These are phyloP conservation scores for Drosophila conformis DNA, from an alignment of 2,888 invertebrate genomes.

Conservation along the genomic window DNA sequence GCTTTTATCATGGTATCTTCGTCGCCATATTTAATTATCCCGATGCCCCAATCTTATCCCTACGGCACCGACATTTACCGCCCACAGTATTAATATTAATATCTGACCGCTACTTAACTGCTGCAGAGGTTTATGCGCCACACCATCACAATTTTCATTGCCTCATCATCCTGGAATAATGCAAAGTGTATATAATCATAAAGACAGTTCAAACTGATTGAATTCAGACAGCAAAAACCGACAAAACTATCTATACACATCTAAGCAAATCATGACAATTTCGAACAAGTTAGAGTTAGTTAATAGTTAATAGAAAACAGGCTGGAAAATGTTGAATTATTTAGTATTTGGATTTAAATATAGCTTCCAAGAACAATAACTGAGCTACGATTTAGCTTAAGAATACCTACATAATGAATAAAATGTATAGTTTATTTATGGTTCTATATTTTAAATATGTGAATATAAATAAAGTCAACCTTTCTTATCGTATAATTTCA, in stretches of 20 bases:
- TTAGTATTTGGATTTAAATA: neutral
- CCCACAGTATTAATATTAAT: slow-evolving; percentile 87
- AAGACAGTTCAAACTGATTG: neutral
- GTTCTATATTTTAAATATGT: slow-evolving; percentile 1
- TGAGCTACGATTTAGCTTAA: neutral
- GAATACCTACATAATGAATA: neutral
- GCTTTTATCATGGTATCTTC: slow-evolving; percentile 87
- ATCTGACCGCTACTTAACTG: slow-evolving; percentile 93
- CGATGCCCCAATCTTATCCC: slow-evolving; percentile 88
- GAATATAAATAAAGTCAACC: slow-evolving; percentile 24
- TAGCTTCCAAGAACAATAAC: neutral
- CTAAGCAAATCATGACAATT: neutral
- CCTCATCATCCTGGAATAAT: neutral
- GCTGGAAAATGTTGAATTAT: neutral
- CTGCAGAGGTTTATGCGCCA: slow-evolving; percentile 87
- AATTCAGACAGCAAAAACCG: neutral
- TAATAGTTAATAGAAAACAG: neutral
- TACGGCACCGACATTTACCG: slow-evolving; percentile 92
- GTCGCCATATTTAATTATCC: slow-evolving; percentile 92
- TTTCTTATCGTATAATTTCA: slow-evolving; percentile 50
- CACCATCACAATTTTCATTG: neutral
- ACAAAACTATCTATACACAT: neutral
- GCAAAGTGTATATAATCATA: neutral
- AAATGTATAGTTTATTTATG: neutral
- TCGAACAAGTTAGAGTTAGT: neutral